These are phyloP conservation scores for Peromyscus maniculatus DNA, from an alignment of 2,113 vertebrate species.

Conservation along the genomic window DNA sequence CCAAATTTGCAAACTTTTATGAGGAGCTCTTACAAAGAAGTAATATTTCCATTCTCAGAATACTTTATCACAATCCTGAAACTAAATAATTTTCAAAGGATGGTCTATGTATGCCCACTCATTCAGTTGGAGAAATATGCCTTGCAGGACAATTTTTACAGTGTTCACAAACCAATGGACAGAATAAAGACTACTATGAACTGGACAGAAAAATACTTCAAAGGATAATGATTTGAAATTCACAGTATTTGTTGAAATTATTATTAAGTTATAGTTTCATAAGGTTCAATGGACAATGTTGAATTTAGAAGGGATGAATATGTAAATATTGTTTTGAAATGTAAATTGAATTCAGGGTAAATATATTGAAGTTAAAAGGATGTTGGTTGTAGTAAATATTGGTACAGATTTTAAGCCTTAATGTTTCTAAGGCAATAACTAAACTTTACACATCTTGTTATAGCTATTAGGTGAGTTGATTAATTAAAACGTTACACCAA, in stretches of 20 bases:
- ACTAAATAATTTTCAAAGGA: not conserved
- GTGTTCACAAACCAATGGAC: not conserved
- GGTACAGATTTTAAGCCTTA: not conserved
- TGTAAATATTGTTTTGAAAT: not conserved
- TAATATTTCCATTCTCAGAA: not conserved
- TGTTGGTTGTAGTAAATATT: not conserved
- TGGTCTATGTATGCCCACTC: not conserved
- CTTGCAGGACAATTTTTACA: not conserved
- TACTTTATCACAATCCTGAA: not conserved
- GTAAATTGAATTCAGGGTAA: not conserved
- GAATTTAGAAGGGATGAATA: not conserved
- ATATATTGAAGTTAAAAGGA: not conserved
- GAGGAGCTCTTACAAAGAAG: not conserved
- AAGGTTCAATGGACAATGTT: not conserved
- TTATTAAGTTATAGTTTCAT: not conserved
- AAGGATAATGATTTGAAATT: not conserved
- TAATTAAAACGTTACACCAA: not conserved
- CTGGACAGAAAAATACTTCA: not conserved
- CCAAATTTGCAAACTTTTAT: not conserved
- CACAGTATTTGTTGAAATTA: not conserved
- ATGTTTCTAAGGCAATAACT: not conserved
- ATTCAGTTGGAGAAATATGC: not conserved
- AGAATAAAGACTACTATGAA: not conserved
- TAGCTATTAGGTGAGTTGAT: not conserved
- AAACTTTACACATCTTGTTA: not conserved